A percentile compares a stretch with the other conserved stretches of the same genome.
phyloP scores from a whole-genome alignment of 2,888 invertebrate species.

The Himalopsyche tibetana region DNA sequence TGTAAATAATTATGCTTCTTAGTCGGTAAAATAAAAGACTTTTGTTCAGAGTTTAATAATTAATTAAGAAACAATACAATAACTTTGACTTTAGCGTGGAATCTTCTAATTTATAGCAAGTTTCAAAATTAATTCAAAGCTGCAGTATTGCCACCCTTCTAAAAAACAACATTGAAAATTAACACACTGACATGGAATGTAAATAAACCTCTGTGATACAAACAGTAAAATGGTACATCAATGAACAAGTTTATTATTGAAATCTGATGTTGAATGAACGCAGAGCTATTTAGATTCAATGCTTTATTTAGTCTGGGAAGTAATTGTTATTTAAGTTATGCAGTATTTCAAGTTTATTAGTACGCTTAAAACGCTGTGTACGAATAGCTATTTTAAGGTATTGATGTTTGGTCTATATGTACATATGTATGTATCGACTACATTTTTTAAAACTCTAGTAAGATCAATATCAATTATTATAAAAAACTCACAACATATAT shows the following conservation, averaged over 20 bases:
- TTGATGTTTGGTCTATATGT: background rate
- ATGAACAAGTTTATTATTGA: no score
- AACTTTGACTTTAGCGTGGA: no score
- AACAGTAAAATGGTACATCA: background rate
- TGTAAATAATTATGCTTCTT: no score
- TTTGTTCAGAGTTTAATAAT: no score
- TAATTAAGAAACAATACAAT: no score
- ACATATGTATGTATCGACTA: no score
- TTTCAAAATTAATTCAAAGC: background rate
- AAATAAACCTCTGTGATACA: background rate
- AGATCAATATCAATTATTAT: no score
- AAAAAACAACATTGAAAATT: background rate
- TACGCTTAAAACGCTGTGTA: background rate
- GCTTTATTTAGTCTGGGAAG: background rate
- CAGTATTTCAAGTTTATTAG: conserved; percentile 1
- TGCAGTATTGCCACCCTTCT: background rate
- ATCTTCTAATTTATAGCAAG: no score
- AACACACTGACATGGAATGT: background rate
- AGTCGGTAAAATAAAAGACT: no score
- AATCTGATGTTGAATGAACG: background rate
- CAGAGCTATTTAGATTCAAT: background rate
- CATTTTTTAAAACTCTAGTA: no score
- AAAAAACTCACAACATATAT: no score
- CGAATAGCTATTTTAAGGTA: background rate
- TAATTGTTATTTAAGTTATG: background rate